Evolutionary conservation across 2,113 vertebrate species (phyloP), one percentile per base, ranked within the genome.

Genomic region (Pteronura brasiliensis): DNA sequence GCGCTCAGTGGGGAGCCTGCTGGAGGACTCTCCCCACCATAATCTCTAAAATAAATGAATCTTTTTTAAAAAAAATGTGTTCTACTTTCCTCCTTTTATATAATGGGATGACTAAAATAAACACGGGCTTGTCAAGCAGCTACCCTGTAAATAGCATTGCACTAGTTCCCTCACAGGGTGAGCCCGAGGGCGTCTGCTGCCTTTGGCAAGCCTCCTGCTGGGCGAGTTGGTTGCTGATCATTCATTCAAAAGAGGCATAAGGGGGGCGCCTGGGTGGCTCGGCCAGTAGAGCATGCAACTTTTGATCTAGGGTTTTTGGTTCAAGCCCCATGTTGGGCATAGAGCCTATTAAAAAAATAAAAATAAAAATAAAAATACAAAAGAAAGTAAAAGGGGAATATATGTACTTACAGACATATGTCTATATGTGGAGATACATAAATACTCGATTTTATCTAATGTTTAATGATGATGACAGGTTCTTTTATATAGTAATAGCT

Each of bases 401-500:
- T 42, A 27, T 27, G 42, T 27, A n/a, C 34, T 18, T 25, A 31
- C 11, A 23, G 1, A 23, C 0, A 7, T 42, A 12, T 44, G 36
- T 59, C 17, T 74, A 7, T 31, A 20, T 14, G 0, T 3, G 1
- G 29, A 89, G 6, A 36, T 5, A 6, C 3, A 25, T 49, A 39
- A 13, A 89, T 21, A 74, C 25, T 57, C 63, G 7, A 13, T 74
- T 47, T 36, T 77, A 69, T 13, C 71, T 31, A n/a, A 23, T 90
- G 72, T 10, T 71, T 31, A 67, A n/a, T 69, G 65, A n/a, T n/a
- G 15, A n/a, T 69, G 65, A n/a, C 34, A 47, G 17, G 20, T 79
- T 65, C 20, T 93, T 84, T 49, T 29, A 57, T 69, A 14, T 14
- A 81, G 55, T 61, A 49, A 31, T 80, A 25, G 14, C 31, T 83